phyloP scores from a whole-genome alignment of 2,888 invertebrate species.

The Dynastes maya region DNA sequence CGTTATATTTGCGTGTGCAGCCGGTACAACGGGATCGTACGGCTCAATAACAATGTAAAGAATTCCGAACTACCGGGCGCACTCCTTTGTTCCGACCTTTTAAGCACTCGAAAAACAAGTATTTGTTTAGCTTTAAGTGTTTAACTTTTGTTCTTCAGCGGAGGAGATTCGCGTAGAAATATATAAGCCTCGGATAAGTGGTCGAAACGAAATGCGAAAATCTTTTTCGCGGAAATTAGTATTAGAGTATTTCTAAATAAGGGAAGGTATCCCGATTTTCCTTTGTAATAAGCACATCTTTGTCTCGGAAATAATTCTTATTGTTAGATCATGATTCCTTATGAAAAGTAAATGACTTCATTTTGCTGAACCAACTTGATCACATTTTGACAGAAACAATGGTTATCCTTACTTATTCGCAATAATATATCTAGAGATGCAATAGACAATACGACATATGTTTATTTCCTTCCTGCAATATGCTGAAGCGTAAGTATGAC shows the following conservation, averaged over 20 bases:
- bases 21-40: background rate
- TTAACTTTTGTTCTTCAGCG: constrained; percentile 24
- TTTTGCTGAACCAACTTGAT: too few species aligned
- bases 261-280: too few species aligned
- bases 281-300: too few species aligned
- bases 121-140: constrained; percentile 37
- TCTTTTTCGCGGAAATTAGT: background rate
- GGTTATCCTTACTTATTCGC: too few species aligned
- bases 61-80: constrained; percentile 1
- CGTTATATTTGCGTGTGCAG: constrained; percentile 36
- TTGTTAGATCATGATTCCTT: too few species aligned
- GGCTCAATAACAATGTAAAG: constrained; percentile 42
- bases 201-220: background rate
- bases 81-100: constrained; percentile 33
- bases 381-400: too few species aligned
- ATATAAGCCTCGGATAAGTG: constrained; percentile 18
- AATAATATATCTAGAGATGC: too few species aligned
- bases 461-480: too few species aligned
- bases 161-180: background rate
- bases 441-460: too few species aligned
- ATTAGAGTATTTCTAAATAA: background rate
- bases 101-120: constrained; percentile 35
- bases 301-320: too few species aligned
- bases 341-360: too few species aligned
- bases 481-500: too few species aligned